phyloP scores from a whole-genome alignment of 2,113 vertebrate genomes.

The Agapornis roseicollis region DNA sequence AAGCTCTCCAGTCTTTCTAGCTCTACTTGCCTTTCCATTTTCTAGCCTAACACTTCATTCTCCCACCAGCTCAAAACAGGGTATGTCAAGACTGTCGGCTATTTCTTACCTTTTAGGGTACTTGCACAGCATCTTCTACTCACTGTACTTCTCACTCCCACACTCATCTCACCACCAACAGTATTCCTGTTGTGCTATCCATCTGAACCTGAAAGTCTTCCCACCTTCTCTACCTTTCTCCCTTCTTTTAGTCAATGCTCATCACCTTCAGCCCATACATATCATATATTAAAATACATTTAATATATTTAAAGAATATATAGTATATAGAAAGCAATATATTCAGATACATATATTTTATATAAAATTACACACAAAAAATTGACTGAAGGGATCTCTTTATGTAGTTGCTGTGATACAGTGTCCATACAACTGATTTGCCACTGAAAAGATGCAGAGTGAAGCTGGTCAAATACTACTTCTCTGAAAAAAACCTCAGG shows the following conservation, averaged over 20 bases:
- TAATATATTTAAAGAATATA: too few species aligned
- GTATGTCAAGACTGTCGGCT: neutral
- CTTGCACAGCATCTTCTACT: neutral
- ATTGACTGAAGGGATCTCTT: neutral
- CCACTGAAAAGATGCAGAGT: neutral
- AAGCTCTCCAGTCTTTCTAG: neutral
- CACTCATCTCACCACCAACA: neutral
- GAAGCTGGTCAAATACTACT: neutral
- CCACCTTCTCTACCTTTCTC: neutral
- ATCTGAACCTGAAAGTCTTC: neutral
- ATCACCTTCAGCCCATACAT: neutral
- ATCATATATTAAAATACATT: fast-evolving
- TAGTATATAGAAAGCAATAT: neutral
- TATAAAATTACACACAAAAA: neutral
- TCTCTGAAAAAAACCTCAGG: neutral
- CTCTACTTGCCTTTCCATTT: neutral
- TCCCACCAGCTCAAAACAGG: neutral
- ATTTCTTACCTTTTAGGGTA: neutral
- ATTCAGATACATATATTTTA: neutral
- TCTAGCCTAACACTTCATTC: neutral
- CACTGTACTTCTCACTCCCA: fast-evolving
- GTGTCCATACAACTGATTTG: neutral
- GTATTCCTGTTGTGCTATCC: neutral
- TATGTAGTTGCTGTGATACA: neutral
- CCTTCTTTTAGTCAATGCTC: neutral